Evolutionary conservation across 2,797 vertebrate genomes (phyloP).

Genomic region (Anguilla anguilla): DNA sequence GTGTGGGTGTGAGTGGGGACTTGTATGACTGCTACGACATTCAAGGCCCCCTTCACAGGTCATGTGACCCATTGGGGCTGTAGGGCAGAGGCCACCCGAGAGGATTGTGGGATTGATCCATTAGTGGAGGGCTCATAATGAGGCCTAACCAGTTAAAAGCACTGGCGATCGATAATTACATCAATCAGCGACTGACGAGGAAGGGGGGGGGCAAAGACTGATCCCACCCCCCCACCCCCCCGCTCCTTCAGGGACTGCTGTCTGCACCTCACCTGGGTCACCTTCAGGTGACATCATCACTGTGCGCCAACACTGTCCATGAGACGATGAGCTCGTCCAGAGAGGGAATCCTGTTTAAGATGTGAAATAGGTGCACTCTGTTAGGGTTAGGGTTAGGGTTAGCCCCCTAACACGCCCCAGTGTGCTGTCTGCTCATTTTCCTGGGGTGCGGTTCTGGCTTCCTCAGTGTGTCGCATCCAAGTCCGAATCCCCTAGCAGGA

Average conservation of each 20-base stretch:
- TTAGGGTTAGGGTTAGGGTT: no score
- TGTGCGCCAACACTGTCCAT: neutral
- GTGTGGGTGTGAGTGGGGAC: constrained; percentile 30
- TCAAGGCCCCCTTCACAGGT: neutral
- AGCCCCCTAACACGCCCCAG: no score
- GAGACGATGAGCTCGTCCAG: no score
- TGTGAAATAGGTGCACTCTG: no score
- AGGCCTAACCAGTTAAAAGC: constrained; percentile 42
- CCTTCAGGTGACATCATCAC: neutral
- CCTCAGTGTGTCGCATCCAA: no score
- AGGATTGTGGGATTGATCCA: constrained; percentile 12
- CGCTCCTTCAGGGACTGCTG: neutral
- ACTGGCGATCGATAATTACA: constrained; percentile 40
- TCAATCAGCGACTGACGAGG: constrained; percentile 30
- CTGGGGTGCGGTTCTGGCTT: no score
- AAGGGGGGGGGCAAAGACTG: neutral
- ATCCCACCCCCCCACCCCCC: neutral
- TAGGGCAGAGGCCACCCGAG: neutral
- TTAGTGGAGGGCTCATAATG: constrained; percentile 27
- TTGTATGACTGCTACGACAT: neutral
- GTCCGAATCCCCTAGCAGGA: no score
- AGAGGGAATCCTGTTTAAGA: no score
- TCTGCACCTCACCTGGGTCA: neutral
- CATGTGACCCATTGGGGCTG: neutral
- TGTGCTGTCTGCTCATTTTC: no score